A percentile compares a stretch with the other conserved stretches of the same genome.
phyloP scores from a whole-genome alignment of 2,888 invertebrate genomes.

The Hyposoter didymator region DNA sequence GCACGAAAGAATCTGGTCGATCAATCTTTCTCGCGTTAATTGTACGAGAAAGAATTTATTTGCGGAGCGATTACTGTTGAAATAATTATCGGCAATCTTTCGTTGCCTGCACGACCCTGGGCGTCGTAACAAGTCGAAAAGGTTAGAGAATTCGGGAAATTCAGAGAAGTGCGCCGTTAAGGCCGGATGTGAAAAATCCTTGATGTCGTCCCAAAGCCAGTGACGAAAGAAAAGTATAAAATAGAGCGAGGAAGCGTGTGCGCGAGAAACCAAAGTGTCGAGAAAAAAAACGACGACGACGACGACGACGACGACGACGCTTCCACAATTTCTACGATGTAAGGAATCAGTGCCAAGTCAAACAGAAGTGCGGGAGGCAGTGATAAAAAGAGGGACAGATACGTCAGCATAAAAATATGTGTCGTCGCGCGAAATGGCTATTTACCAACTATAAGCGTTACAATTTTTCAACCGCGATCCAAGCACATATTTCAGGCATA shows the following conservation, averaged over 20 bases:
- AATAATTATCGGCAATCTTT: slow-evolving; percentile 12
- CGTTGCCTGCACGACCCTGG: slow-evolving; percentile 8
- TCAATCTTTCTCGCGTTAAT: neutral
- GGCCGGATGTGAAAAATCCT: slow-evolving; percentile 53
- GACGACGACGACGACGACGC: slow-evolving; percentile 41
- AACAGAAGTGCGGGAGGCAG: slow-evolving; percentile 25
- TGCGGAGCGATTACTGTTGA: neutral
- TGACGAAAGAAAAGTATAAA: slow-evolving; percentile 18
- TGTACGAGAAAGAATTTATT: neutral
- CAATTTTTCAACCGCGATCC: slow-evolving; percentile 54
- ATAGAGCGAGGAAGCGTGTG: slow-evolving; percentile 20
- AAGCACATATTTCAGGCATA: slow-evolving; percentile 44
- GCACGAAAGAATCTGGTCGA: neutral
- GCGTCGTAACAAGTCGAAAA: slow-evolving; percentile 16
- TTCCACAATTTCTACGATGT: slow-evolving; percentile 40
- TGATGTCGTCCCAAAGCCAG: slow-evolving; percentile 35
- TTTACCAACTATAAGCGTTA: slow-evolving; percentile 59
- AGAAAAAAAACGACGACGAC: slow-evolving; percentile 33
- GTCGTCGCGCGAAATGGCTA: slow-evolving; percentile 51
- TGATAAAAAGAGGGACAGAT: slow-evolving; percentile 11
- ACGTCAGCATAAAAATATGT: slow-evolving; percentile 48
- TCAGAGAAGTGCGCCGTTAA: slow-evolving; percentile 40
- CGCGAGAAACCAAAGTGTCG: slow-evolving; percentile 21
- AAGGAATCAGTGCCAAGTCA: slow-evolving; percentile 50
- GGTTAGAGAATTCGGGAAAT: slow-evolving; percentile 32